phyloP scores from a whole-genome alignment of 2,888 invertebrate species.

The Scaptodrosophila latifasciaeformis region DNA sequence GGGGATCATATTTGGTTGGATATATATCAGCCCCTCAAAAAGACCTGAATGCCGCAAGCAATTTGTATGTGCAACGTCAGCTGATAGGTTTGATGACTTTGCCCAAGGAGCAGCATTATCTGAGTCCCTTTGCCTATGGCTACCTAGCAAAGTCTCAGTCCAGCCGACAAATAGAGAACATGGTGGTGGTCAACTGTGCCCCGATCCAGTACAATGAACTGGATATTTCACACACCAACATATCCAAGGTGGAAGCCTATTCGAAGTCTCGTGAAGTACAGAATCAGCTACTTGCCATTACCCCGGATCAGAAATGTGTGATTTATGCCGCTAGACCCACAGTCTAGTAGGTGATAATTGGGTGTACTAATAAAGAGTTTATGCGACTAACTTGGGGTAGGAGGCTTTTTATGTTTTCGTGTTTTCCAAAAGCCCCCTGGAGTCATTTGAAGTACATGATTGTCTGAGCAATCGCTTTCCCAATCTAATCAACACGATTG shows the following conservation, averaged over 20 bases:
- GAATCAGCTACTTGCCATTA: neutral
- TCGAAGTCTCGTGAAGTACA: too few species aligned
- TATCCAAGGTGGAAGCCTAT: too few species aligned
- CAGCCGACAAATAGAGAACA: too few species aligned
- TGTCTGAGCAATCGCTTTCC: too few species aligned
- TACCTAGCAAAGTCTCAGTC: too few species aligned
- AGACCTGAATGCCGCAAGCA: neutral
- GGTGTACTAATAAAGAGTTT: too few species aligned
- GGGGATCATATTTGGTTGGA: neutral
- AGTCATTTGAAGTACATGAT: too few species aligned
- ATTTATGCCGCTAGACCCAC: neutral
- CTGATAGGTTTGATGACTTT: conserved; percentile 3
- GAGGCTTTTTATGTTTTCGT: too few species aligned
- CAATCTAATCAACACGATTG: neutral
- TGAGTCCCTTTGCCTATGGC: conserved; percentile 1
- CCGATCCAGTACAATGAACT: conserved; percentile 6
- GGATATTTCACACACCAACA: too few species aligned
- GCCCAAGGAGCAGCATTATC: neutral
- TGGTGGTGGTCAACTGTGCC: conserved; percentile 6
- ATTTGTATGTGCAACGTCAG: neutral
- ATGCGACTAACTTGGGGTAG: too few species aligned
- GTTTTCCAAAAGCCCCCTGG: too few species aligned
- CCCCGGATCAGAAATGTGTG: neutral
- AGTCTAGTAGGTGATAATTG: neutral
- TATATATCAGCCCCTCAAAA: conserved; percentile 8